Percentiles rank a stretch among this genome's conserved stretches.
Conservation (phyloP, 2,888 invertebrate genomes). For the Sturmia bella region DNA sequence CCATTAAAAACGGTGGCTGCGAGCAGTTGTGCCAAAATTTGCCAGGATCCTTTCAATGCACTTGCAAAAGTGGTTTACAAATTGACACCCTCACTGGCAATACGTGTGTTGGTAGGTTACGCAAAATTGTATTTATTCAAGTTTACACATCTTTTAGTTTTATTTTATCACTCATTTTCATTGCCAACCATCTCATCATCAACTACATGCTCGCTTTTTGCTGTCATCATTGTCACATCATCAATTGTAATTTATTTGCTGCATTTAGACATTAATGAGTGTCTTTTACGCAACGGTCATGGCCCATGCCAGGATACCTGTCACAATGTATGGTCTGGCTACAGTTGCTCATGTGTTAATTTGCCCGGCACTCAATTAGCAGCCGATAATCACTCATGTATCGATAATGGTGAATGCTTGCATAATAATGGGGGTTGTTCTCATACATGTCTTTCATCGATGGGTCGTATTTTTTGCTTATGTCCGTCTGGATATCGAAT, state of each 20-base stretch:
- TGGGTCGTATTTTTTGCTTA: constrained; percentile 82
- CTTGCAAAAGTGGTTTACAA: constrained; percentile 83
- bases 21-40: constrained; percentile 84
- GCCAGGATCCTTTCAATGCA: constrained; percentile 84
- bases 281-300: constrained; percentile 84
- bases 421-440: constrained; percentile 83
- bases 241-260: constrained; percentile 37
- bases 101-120: constrained; percentile 83
- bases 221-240: constrained; percentile 1
- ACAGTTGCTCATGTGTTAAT: constrained; percentile 84
- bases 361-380: constrained; percentile 84
- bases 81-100: constrained; percentile 81
- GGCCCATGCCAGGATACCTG: constrained; percentile 86
- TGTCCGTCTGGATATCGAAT: constrained; percentile 82
- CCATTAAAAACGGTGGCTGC: constrained; percentile 83
- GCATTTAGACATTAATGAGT: constrained; percentile 84
- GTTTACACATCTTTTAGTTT: constrained; percentile 28
- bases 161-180: constrained; percentile 39
- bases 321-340: constrained; percentile 84
- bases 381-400: constrained; percentile 84
- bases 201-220: neutral
- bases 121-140: neutral
- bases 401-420: constrained; percentile 81
- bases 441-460: constrained; percentile 82
- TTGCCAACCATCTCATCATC: constrained; percentile 24